Evolutionary conservation across 2,113 vertebrate genomes (phyloP).

Genomic region (Scytalopus superciliaris): DNA sequence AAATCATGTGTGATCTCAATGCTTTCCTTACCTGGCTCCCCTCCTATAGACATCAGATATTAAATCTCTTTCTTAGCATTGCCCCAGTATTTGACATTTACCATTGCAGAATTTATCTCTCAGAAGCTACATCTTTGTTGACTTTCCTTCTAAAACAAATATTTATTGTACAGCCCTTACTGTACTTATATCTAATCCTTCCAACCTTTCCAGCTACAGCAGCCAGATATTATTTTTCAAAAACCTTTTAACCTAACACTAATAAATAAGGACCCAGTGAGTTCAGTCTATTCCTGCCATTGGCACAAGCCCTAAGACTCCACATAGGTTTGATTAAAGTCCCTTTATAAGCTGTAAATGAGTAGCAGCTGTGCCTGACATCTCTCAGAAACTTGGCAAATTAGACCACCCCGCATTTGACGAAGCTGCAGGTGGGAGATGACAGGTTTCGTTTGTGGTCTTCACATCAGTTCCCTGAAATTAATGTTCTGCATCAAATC

Average conservation of each 20-base stretch:
- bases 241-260: not conserved
- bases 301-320: not conserved
- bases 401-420: slow-evolving; percentile 18
- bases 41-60: not conserved
- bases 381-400: not conserved
- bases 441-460: not conserved
- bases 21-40: not conserved
- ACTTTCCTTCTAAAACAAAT: slow-evolving; percentile 57
- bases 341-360: not conserved
- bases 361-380: not conserved
- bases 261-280: not conserved
- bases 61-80: slow-evolving; percentile 43
- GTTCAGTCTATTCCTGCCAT: not conserved
- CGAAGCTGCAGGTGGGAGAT: not conserved
- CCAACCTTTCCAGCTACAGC: not conserved
- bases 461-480: slow-evolving; percentile 6
- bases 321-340: not conserved
- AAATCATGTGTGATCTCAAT: not conserved
- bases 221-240: slow-evolving; percentile 46
- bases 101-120: slow-evolving; percentile 19
- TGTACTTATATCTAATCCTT: not conserved
- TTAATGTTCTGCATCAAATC: not conserved
- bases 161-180: slow-evolving; percentile 44
- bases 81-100: slow-evolving; percentile 43
- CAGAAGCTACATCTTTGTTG: slow-evolving; percentile 53